Conservation (phyloP, 2,888 invertebrate genomes). For the Willowsia nigromaculata region DNA sequence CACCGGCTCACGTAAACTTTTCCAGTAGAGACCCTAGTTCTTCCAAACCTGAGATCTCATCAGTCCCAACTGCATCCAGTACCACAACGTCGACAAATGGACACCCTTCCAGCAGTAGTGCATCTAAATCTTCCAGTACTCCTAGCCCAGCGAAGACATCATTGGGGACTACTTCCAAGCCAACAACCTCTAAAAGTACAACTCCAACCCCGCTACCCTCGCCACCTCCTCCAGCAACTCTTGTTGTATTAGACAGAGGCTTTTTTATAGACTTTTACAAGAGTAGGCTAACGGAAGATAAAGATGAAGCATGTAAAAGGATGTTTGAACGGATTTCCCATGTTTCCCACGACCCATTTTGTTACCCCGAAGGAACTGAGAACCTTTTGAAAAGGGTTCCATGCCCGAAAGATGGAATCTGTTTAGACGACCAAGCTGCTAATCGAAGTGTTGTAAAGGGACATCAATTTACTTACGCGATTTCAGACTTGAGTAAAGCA, state of each 20-base stretch:
- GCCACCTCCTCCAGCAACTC: constrained; percentile 84
- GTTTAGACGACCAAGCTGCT: constrained; percentile 90
- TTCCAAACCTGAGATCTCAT: constrained; percentile 3
- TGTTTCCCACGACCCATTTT: constrained; percentile 91
- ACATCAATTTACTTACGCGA: constrained; percentile 96
- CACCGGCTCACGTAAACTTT: constrained; percentile 14
- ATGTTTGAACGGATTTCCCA: constrained; percentile 93
- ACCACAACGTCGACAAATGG: constrained; percentile 57
- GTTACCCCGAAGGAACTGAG: constrained; percentile 88
- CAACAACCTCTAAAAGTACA: constrained; percentile 25
- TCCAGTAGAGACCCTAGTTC: constrained; percentile 2
- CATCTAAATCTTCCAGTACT: not conserved
- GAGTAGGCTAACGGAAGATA: constrained; percentile 84
- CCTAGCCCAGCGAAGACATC: constrained; percentile 1
- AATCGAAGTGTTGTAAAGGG: constrained; percentile 91
- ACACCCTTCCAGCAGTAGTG: not conserved
- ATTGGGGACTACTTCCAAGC: constrained; percentile 34
- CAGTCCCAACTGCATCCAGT: constrained; percentile 11
- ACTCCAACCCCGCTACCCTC: constrained; percentile 21
- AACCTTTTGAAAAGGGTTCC: constrained; percentile 92
- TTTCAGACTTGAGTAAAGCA: constrained; percentile 93
- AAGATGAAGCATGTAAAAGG: constrained; percentile 88
- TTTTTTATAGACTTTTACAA: constrained; percentile 95
- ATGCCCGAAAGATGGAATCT: constrained; percentile 88
- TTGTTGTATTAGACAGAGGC: constrained; percentile 93